Evolutionary conservation across 1,140 invertebrate species (phyloP), one percentile per base, ranked within the genome.

Genomic region (Asobara japonica): DNA sequence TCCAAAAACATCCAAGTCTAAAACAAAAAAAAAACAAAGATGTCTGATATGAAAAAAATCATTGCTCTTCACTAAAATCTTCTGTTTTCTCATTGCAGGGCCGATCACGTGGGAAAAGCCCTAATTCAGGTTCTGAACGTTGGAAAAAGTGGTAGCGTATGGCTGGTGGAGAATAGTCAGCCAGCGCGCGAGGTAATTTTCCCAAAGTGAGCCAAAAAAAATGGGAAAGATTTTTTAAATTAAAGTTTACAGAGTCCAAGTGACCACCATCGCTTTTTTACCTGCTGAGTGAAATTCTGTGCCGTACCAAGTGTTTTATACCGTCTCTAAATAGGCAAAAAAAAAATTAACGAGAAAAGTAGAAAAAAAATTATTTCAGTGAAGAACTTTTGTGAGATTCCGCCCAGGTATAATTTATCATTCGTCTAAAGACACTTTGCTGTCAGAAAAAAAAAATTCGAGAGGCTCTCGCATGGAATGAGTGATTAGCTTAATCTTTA

Each of bases 151-250:
- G 92, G 92, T 18, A 91, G 91, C 3, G 90, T 93, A 16, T 93
- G 92, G 92, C 78, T 92, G 7, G 90, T 93, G 3, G 92, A 93
- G 77, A 91, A 92, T 73, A 89, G 90, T 1, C 89, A 91, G 74
- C 88, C 91, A 0, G 88, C 91, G 0, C 86, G 89, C 76, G 91
- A 93, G 83, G 83, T 91, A 20, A 89, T 83, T 73, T 88, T 87
- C 65, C 76, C 82, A 38, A 81, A 86, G 25, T 74, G 81, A 69
- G n/a, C n/a, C n/a, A n/a, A n/a, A n/a, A n/a, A 82, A 81, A 79
- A 36, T 16, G 18, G 22, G 51, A 27, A n/a, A 45, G 13, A 45
- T 1, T 16, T 5, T 16, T 16, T 45, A 45, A 45, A 18, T 45
- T 45, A 45, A 45, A 2, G 13, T 56, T 22, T 27, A 18, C 22